Conservation (phyloP, 2,113 vertebrate species). For the Chloropsis cyanopogon region DNA sequence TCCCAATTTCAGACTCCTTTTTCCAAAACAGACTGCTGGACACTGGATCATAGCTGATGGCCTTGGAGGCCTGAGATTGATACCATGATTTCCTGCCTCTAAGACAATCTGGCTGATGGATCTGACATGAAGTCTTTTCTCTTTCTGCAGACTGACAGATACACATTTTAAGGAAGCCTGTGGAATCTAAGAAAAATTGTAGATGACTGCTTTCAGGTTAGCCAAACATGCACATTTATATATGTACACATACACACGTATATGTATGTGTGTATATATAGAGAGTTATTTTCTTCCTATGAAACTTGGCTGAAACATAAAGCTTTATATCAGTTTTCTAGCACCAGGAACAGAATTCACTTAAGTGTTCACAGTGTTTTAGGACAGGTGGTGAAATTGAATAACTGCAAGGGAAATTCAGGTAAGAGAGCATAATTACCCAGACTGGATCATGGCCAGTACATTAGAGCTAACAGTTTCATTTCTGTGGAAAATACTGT, state of each 20-base stretch:
- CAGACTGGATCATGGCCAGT: neutral
- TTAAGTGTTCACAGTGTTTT: neutral
- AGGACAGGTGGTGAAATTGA: neutral
- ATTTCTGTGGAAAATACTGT: slow-evolving; percentile 1
- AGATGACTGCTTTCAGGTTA: neutral
- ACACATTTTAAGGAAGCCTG: neutral
- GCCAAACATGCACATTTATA: neutral
- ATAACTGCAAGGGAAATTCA: neutral
- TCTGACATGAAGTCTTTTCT: neutral
- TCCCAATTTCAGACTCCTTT: neutral
- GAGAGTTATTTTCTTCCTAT: neutral
- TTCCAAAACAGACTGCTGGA: neutral
- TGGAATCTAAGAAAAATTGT: neutral
- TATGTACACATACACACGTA: too few relatives aligned
- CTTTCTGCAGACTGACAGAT: neutral
- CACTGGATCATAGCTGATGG: neutral
- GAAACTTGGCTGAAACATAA: neutral
- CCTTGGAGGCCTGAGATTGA: neutral
- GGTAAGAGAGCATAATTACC: neutral
- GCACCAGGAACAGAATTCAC: neutral
- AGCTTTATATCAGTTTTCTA: neutral
- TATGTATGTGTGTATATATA: neutral
- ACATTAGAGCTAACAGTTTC: neutral
- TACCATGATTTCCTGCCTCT: neutral
- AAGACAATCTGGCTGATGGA: neutral